Conservation (phyloP, 30 jellyfish, hydroid and myxozoan genomes). For the Euphysa ruthae region DNA sequence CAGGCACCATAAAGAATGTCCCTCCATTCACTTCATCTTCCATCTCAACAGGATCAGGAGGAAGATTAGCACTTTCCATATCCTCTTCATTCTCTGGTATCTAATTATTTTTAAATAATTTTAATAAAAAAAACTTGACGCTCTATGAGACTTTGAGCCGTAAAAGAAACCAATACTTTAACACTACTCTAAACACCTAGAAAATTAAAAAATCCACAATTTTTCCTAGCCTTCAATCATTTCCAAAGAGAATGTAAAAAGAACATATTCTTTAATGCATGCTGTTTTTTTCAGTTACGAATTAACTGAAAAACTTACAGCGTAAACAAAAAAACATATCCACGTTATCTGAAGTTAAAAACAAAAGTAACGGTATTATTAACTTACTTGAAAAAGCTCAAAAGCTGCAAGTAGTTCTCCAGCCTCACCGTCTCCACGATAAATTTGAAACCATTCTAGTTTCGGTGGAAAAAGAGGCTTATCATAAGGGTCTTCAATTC, state of each 20-base stretch:
- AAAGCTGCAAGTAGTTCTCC: constrained; percentile 49
- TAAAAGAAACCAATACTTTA: too few relatives aligned
- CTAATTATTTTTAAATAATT: neutral
- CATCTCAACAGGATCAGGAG: constrained; percentile 26
- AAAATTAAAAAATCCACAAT: too few relatives aligned
- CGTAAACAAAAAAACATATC: neutral
- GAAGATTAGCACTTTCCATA: constrained; percentile 15
- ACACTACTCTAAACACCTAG: too few relatives aligned
- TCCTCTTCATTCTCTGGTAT: neutral
- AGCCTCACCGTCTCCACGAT: constrained; percentile 35
- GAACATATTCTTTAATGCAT: too few relatives aligned
- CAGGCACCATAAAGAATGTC: constrained; percentile 25
- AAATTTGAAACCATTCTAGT: constrained; percentile 55
- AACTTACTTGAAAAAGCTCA: constrained; percentile 43
- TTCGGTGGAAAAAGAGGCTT: constrained; percentile 47
- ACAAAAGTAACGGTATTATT: neutral
- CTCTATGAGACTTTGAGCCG: too few relatives aligned
- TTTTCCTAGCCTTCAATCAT: too few relatives aligned
- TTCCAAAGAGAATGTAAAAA: too few relatives aligned
- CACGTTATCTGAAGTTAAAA: neutral
- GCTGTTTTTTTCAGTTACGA: neutral
- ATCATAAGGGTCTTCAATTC: constrained; percentile 38
- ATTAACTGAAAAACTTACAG: too few relatives aligned
- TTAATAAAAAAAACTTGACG: too few relatives aligned
- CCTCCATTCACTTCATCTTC: constrained; percentile 34